Percentiles rank a stretch among this genome's conserved stretches.
Evolutionary conservation across 2,113 vertebrate species (phyloP).

Genomic region (Procavia capensis): DNA sequence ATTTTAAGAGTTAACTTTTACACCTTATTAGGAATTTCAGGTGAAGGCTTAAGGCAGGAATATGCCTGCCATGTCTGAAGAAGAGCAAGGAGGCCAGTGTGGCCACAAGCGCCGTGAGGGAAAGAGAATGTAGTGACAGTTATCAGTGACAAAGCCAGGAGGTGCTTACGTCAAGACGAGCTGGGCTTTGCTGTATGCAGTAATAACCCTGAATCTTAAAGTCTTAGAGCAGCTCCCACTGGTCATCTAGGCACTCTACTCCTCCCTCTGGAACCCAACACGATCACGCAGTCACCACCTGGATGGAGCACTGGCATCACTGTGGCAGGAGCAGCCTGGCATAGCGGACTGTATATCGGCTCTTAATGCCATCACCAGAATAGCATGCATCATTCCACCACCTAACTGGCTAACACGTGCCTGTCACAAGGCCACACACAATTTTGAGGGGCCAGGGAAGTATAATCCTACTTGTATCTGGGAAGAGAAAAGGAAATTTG

Average conservation of each 20-base stretch:
- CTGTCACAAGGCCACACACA: neutral
- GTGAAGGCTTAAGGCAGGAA: neutral
- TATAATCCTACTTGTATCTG: neutral
- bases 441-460: neutral
- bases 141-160: neutral
- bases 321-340: neutral
- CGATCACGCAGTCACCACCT: neutral
- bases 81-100: neutral
- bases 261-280: neutral
- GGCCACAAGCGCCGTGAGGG: neutral
- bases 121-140: neutral
- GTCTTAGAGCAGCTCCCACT: neutral
- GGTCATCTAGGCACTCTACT: neutral
- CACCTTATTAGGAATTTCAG: neutral
- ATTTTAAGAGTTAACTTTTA: constrained; percentile 33
- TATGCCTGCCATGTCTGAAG: neutral
- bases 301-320: neutral
- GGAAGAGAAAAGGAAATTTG: neutral
- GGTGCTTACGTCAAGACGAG: neutral
- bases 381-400: neutral
- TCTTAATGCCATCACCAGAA: neutral
- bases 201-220: neutral
- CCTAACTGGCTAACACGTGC: neutral
- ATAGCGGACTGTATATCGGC: neutral
- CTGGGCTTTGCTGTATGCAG: neutral